Conservation (phyloP, 2,888 invertebrate species). For the Habroteleia sp. region DNA sequence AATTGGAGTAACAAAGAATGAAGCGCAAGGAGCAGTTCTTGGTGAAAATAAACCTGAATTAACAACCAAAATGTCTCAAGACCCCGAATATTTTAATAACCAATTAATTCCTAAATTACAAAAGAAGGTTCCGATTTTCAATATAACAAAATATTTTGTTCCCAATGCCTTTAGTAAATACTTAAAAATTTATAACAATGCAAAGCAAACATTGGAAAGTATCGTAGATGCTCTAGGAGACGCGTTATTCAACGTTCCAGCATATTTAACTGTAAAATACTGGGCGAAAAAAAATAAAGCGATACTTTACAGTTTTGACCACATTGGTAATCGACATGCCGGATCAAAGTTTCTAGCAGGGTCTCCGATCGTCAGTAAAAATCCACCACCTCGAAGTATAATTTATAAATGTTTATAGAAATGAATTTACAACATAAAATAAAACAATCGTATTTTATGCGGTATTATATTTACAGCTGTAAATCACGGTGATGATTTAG, state of each 20-base stretch:
- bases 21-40: slow-evolving; percentile 85
- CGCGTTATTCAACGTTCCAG: slow-evolving; percentile 89
- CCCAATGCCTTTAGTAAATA: slow-evolving; percentile 71
- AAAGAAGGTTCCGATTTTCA: slow-evolving; percentile 74
- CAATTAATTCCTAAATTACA: slow-evolving; percentile 80
- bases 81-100: slow-evolving; percentile 80
- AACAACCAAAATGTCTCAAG: slow-evolving; percentile 75
- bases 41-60: slow-evolving; percentile 82
- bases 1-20: slow-evolving; percentile 88
- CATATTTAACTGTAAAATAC: slow-evolving; percentile 86
- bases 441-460: background rate
- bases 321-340: slow-evolving; percentile 84
- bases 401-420: too few species aligned
- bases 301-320: slow-evolving; percentile 89
- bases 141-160: slow-evolving; percentile 65
- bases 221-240: slow-evolving; percentile 86
- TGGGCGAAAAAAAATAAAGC: slow-evolving; percentile 86
- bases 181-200: slow-evolving; percentile 55
- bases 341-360: slow-evolving; percentile 86
- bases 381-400: slow-evolving; percentile 53
- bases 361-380: slow-evolving; percentile 84
- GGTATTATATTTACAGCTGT: slow-evolving; percentile 42
- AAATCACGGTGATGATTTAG: slow-evolving; percentile 72
- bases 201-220: slow-evolving; percentile 78
- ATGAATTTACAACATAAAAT: too few species aligned